A percentile compares a stretch with the other conserved stretches of the same genome.
Evolutionary conservation across 2,888 invertebrate species (phyloP).

Genomic region (Eristalinus aeneus): DNA sequence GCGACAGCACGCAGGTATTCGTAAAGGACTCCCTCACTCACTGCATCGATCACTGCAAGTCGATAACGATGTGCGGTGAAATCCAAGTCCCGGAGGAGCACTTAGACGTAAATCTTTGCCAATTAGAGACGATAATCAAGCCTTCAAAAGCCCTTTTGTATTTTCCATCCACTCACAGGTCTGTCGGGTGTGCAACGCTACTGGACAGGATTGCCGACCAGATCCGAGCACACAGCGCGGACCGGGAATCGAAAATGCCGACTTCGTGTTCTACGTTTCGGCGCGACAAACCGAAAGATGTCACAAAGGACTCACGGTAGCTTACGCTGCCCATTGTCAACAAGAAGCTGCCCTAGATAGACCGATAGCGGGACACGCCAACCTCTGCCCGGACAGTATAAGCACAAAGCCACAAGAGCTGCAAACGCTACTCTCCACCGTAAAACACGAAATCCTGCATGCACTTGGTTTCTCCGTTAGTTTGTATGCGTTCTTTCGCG

Average conservation of each 20-base stretch:
- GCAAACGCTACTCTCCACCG: slow-evolving; percentile 95
- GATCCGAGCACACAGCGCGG: slow-evolving; percentile 83
- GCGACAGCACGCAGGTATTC: slow-evolving; percentile 93
- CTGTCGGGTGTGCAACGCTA: slow-evolving; percentile 93
- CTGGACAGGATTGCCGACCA: slow-evolving; percentile 89
- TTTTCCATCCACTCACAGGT: slow-evolving; percentile 82
- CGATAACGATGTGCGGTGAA: slow-evolving; percentile 96
- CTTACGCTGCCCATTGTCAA: slow-evolving; percentile 99
- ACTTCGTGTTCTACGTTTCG: slow-evolving; percentile 98
- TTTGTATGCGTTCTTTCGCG: slow-evolving; percentile 95
- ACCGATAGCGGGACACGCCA: slow-evolving; percentile 99
- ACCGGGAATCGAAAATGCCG: slow-evolving; percentile 89
- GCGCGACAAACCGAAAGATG: slow-evolving; percentile 97
- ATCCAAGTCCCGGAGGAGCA: slow-evolving; percentile 96
- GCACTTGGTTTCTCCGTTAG: slow-evolving; percentile 98
- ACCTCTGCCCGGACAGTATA: slow-evolving; percentile 97
- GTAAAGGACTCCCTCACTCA: slow-evolving; percentile 91
- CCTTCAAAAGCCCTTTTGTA: neutral
- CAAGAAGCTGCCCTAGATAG: slow-evolving; percentile 96
- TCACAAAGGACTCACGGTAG: slow-evolving; percentile 93
- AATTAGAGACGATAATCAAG: neutral
- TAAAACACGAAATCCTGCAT: slow-evolving; percentile 99
- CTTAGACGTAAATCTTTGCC: slow-evolving; percentile 88
- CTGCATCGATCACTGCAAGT: slow-evolving; percentile 92
- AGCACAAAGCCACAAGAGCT: slow-evolving; percentile 95